These are phyloP conservation scores for Acrossocheilus wenchowensis DNA, from an alignment of 2,797 vertebrate genomes.

Conservation along the genomic window DNA sequence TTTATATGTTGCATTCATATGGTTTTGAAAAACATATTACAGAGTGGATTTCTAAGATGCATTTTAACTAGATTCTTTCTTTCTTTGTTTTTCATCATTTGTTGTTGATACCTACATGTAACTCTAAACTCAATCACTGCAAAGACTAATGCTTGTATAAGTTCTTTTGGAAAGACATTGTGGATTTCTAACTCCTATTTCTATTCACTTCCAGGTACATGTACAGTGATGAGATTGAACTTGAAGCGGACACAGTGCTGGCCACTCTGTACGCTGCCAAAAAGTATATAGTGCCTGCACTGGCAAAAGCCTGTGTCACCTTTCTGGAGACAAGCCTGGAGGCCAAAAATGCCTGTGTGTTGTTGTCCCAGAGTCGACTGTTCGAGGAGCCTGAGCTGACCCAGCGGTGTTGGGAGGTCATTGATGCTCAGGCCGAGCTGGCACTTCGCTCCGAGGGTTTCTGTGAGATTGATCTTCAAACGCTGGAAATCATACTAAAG, in stretches of 20 bases:
- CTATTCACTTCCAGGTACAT: constrained; percentile 78
- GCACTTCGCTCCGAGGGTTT: constrained; percentile 87
- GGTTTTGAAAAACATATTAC: not conserved
- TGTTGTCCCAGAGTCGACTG: constrained; percentile 89
- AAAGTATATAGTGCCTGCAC: constrained; percentile 89
- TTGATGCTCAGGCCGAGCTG: constrained; percentile 90
- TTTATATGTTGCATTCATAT: not conserved
- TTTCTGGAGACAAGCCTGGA: constrained; percentile 91
- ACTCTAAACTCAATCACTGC: not conserved
- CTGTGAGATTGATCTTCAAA: constrained; percentile 88
- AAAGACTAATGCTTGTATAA: constrained; percentile 2
- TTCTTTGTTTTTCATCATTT: not conserved
- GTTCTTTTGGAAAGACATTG: not conserved
- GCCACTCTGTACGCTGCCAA: constrained; percentile 91
- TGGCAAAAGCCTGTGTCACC: constrained; percentile 89
- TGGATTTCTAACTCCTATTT: not conserved
- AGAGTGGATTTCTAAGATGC: not conserved
- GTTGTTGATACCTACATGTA: not conserved
- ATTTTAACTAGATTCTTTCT: not conserved
- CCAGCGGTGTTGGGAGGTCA: constrained; percentile 91
- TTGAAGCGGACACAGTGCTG: constrained; percentile 90
- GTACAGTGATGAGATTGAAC: constrained; percentile 90
- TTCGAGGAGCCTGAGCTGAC: constrained; percentile 91
- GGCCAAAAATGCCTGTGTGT: constrained; percentile 88
- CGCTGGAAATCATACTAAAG: constrained; percentile 86